Base-by-base conservation (phyloP, 2,888 invertebrate species). In the Drosophila pseudotakahashii region DNA sequence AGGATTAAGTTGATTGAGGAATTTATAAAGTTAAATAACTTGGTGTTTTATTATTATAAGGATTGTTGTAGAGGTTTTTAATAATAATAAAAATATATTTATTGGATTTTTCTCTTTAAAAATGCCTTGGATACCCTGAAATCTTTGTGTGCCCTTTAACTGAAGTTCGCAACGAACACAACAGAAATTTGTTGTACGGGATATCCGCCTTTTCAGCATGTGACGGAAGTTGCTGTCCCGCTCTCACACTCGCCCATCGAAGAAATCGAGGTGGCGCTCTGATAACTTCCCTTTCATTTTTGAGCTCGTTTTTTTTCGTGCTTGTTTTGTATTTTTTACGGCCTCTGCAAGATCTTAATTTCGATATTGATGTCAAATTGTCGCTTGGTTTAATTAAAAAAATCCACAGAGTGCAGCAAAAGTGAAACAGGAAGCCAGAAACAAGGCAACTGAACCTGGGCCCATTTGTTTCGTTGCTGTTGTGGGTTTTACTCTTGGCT, bases 341-440 rank as follows among this genome's bases (percentile, higher is more conserved):
- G 53, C 63, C 76, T 66, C 80, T 69, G 87, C 77, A 81, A 84
- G 89, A 89, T 84, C 88, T 84, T 89, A 87, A 84, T 89, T 87
- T 84, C 88, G 84, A 84, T 84, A 84, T 84, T 84, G 88, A 87
- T 89, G 84, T 84, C 89, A 84, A 87, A 89, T 84, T 87, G 88
- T 84, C 84, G 84, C 70, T 67, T 58, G 71, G 59, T 87, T 84
- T 89, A 89, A 84, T 89, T 89, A 87, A 84, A 84, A 88, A 87
- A 64, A 37, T 59, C 32, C 57, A 72, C 52, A 37, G 50, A 50
- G 30, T 47, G 54, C 50, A 41, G 64, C 42, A 58, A 50, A 57
- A 48, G 52, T 39, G 51, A 37, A 50, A 23, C 23, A n/a, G 60
- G 7, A 11, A 30, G 13, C 23, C 23, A 34, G 37, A 37, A 52